Evolutionary conservation across 2,797 vertebrate species (phyloP), one percentile per base, ranked within the genome.

Genomic region (Tamandua tetradactyla): DNA sequence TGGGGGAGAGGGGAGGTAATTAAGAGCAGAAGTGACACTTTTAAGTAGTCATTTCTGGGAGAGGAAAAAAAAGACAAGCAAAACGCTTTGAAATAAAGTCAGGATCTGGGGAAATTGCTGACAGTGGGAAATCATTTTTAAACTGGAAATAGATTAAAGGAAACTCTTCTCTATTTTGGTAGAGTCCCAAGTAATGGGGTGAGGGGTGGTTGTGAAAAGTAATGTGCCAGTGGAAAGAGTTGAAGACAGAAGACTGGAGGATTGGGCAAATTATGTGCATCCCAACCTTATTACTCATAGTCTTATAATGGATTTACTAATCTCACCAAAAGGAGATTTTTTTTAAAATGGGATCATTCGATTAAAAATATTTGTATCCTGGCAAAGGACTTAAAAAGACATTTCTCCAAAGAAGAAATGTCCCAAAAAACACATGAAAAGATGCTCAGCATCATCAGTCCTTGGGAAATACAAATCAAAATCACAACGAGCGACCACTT

Each of bases 241-340:
- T 69, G 11, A 84, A 14, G 18, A 14, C 44, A 18, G 62, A 40
- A 71, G 42, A 35, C 17, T 0, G 0, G 17, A n/a, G 57, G 18
- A 0, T 3, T 0, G 5, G 11, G 3, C 14, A 32, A 11, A 2
- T 17, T 18, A 1, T 15, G 9, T 37, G 32, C 27, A 25, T 42
- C 27, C 18, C 7, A 8, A 4, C 13, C 25, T 93, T 44, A 25
- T 3, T 72, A 15, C 35, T 47, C 69, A 86, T 5, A 22, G 30
- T n/a, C 15, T 80, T 89, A 84, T 5, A 91, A 79, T 42, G 14
- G 12, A 14, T 35, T 86, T 42, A 66, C n/a, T 69, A 49, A 87
- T 78, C 40, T 57, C 25, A 35, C 62, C 27, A 37, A 57, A 78
- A 94, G 40, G 47, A 86, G 27, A 47, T 66, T 47, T 47, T 47